Base-by-base conservation (phyloP, 2,888 invertebrate species). In the Polietes domitor region DNA sequence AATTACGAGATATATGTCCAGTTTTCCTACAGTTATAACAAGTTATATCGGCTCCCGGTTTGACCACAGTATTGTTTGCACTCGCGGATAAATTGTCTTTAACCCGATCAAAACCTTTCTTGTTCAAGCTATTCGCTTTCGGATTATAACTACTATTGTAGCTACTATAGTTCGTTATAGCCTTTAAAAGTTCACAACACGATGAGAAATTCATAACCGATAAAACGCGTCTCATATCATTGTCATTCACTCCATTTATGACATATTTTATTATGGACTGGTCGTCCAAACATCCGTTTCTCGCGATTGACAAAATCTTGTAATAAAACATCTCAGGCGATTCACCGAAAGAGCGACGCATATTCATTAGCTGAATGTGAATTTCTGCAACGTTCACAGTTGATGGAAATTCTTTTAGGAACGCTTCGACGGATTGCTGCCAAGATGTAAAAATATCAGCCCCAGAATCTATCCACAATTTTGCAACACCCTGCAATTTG, bases 401-500 rank as follows among this genome's bases (percentile, higher is more conserved):
- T 10, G n/a, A n/a, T 12, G 61, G 61, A 28, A 61, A 61, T 24
- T 28, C 28, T 26, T 10, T 24, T n/a, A 61, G n/a, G 28, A 61
- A 58, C n/a, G n/a, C 24, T 2, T 28, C n/a, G 12, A 28, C 28
- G n/a, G 28, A 61, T 24, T 61, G 28, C 21, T 5, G 19, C 74
- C 41, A 74, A 24, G 37, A 19, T 17, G 21, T 61, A n/a, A 74
- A 74, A 43, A 74, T 61, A 70, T 61, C 70, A 43, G 5, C 6
- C 2, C 12, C n/a, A 4, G 50, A 50, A 17, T 50, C 50, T 17
- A 50, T 19, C 50, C 50, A 50, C 5, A 17, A 19, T 58, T 70
- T 77, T n/a, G 77, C 77, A 3, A 55, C 70, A 28, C 77, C 77
- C 28, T 77, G 53, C 21, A 77, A 15, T 47, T 58, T 77, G 2